Base-by-base conservation (phyloP, 2,113 vertebrate genomes). In the Dicrurus megarhynchus region DNA sequence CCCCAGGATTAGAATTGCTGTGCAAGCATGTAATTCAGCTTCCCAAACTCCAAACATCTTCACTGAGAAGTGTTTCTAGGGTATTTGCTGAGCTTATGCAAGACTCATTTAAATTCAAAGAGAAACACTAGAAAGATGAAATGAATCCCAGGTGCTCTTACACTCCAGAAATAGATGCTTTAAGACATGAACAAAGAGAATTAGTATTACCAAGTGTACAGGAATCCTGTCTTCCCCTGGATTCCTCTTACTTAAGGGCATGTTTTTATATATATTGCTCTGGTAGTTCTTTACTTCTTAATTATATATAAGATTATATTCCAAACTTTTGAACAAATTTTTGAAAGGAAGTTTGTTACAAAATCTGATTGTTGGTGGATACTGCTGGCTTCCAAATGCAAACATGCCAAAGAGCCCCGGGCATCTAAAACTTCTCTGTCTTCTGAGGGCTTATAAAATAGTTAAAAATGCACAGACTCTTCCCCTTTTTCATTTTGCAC, bases 101-200 rank as follows among this genome's bases (percentile, higher is more conserved):
- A 89, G 74, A 89, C 56, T 88, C 71, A 96, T 95, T 94, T 88
- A 93, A 93, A 94, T 93, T 94, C 91, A 91, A 84, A 94, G 93
- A 94, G 90, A 96, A 91, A 90, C 87, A 88, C 59, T 59, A 73
- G 82, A 91, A 96, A 93, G 87, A 93, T 63, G n/a, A 91, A 95
- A 93, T 74, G 65, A 96, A 95, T 96, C 85, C 91, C 95, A 94
- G 87, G 93, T 94, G 91, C 67, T 91, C 82, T 86, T 44, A 76
- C n/a, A 44, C 76, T 76, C 82, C 78, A 93, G 82, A 96, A 96
- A 95, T 67, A 76, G 84, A 92, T 68, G 75, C 64, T 87, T 86
- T 75, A 91, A 85, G 68, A 90, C 71, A 81, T 2, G 75, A 93
- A 90, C 83, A 89, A 92, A 93, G 76, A 93, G 79, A 93, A 91